Conservation (phyloP, 2,888 invertebrate genomes). For the Gandaritis pyraliata region DNA sequence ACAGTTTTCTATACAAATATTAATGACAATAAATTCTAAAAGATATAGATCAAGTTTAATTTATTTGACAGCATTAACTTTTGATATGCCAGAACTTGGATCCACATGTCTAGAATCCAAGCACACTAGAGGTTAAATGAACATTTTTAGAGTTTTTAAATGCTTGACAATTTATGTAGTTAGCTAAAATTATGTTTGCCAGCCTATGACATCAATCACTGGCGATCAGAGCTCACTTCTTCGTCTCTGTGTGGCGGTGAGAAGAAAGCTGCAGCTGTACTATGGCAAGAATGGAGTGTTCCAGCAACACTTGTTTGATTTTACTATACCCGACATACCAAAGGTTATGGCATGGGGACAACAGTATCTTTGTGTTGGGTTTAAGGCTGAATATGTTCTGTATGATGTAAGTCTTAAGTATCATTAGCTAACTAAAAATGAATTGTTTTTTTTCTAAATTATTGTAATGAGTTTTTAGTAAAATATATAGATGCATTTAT, state of each 20-base stretch:
- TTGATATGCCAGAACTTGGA: too few species aligned
- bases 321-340: constrained; percentile 91
- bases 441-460: too few species aligned
- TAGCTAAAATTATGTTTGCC: constrained; percentile 37
- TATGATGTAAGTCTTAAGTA: constrained; percentile 86
- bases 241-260: constrained; percentile 94
- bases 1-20: too few species aligned
- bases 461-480: too few species aligned
- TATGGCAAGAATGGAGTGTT: constrained; percentile 95
- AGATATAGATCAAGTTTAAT: too few species aligned
- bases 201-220: constrained; percentile 79
- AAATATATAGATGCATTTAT: too few species aligned
- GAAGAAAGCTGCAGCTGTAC: constrained; percentile 92
- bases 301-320: constrained; percentile 88
- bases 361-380: constrained; percentile 94
- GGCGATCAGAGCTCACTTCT: constrained; percentile 91
- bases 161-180: too few species aligned
- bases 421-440: background rate
- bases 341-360: constrained; percentile 92
- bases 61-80: too few species aligned
- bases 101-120: too few species aligned
- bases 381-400: constrained; percentile 91
- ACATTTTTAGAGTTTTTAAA: too few species aligned
- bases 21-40: too few species aligned
- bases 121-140: too few species aligned